A percentile compares a stretch with the other conserved stretches of the same genome.
These are phyloP conservation scores for Eudyptes chrysolophus DNA, from an alignment of 2,113 vertebrate genomes.

Conservation along the genomic window DNA sequence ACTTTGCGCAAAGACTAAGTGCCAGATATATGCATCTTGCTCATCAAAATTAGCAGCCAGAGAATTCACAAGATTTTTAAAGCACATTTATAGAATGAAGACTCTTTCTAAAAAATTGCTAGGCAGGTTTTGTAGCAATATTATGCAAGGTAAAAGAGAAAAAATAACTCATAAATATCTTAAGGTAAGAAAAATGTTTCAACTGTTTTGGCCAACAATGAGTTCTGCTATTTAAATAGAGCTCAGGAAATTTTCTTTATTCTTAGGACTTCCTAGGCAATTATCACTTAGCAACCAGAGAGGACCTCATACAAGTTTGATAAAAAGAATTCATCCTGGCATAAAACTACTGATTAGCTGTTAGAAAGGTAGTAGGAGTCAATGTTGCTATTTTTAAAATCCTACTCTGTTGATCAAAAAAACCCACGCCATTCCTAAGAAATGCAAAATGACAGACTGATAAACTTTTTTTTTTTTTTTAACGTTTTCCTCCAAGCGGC, in stretches of 20 bases:
- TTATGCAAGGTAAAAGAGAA: neutral
- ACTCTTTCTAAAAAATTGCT: neutral
- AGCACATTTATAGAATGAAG: neutral
- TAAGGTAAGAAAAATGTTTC: neutral
- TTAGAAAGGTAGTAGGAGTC: neutral
- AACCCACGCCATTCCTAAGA: neutral
- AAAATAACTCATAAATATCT: neutral
- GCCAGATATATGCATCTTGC: neutral
- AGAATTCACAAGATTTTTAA: neutral
- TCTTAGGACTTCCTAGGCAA: neutral
- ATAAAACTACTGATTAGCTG: neutral
- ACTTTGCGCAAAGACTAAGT: neutral
- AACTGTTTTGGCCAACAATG: neutral
- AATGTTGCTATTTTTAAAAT: slow-evolving; percentile 34
- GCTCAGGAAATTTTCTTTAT: neutral
- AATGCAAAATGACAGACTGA: neutral
- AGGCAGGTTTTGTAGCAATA: neutral
- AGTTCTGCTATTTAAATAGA: neutral
- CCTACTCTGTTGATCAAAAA: neutral
- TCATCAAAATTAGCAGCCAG: neutral
- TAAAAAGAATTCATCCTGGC: neutral
- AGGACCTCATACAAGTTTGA: neutral
- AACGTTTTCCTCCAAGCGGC: neutral
- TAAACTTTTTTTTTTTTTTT: neutral
- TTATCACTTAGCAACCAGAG: neutral